Evolutionary conservation across 2,113 vertebrate species (phyloP).

Genomic region (Hiodon alosoides): DNA sequence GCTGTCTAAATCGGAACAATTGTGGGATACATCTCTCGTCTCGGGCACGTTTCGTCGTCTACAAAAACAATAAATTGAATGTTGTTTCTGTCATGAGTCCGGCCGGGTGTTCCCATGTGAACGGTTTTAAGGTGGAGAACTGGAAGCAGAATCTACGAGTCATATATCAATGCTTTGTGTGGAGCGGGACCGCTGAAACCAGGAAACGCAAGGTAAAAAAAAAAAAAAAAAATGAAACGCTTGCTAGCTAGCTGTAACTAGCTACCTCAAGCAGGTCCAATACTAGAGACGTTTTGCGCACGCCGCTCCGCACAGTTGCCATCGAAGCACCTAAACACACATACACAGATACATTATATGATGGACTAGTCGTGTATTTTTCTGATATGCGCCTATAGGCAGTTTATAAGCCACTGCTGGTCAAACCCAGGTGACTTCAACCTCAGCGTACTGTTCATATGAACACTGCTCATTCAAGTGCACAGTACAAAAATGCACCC

Average conservation of each 20-base stretch:
- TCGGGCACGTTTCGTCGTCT: slow-evolving; percentile 44
- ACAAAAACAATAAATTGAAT: slow-evolving; percentile 48
- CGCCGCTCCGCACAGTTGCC: neutral
- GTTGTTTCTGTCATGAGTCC: slow-evolving; percentile 79
- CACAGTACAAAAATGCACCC: too few species aligned
- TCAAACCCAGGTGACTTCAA: too few species aligned
- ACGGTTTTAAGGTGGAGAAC: slow-evolving; percentile 94
- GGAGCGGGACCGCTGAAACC: slow-evolving; percentile 90
- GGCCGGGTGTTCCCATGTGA: slow-evolving; percentile 89
- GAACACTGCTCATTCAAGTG: too few species aligned
- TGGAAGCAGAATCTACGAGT: slow-evolving; percentile 96
- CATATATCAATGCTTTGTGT: slow-evolving; percentile 96
- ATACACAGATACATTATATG: too few species aligned
- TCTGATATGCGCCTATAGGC: too few species aligned
- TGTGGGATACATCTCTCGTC: slow-evolving; percentile 36
- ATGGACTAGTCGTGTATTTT: too few species aligned
- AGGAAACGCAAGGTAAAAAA: slow-evolving; percentile 88
- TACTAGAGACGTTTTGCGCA: neutral
- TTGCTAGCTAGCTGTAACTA: neutral
- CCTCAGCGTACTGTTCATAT: too few species aligned
- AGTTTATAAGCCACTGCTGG: too few species aligned
- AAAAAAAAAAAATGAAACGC: slow-evolving; percentile 6
- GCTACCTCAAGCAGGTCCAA: neutral
- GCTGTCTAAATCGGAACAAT: slow-evolving; percentile 50
- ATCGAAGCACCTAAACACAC: neutral